Evolutionary conservation across 1,140 invertebrate genomes (phyloP).

Genomic region (Drosophila lacertosa): DNA sequence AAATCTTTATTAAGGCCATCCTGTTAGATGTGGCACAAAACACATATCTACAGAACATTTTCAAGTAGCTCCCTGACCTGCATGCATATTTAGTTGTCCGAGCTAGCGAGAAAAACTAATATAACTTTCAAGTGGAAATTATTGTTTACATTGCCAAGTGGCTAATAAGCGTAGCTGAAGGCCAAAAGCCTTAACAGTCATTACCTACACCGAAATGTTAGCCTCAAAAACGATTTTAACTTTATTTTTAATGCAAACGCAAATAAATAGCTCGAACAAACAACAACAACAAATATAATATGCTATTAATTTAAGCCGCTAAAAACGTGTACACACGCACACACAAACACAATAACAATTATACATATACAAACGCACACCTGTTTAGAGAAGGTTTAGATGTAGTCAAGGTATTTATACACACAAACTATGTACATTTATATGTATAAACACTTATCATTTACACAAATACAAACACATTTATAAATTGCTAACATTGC

Average conservation of each 20-base stretch:
- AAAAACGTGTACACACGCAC: conserved; percentile 14
- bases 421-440: conserved; percentile 14
- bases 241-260: conserved; percentile 41
- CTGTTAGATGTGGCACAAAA: neutral
- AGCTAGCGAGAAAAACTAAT: neutral
- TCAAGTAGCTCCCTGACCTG: conserved; percentile 11
- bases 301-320: conserved; percentile 54
- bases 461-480: conserved; percentile 1
- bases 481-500: conserved; percentile 51
- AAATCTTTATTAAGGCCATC: too few species aligned
- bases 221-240: conserved; percentile 33
- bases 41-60: neutral
- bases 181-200: conserved; percentile 28
- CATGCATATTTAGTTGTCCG: neutral
- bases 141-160: conserved; percentile 15
- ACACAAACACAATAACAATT: conserved; percentile 3
- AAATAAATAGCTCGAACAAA: conserved; percentile 43
- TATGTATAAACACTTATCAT: conserved; percentile 23
- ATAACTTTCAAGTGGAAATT: conserved; percentile 3
- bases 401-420: conserved; percentile 37
- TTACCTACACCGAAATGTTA: conserved; percentile 25
- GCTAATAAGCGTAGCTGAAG: conserved; percentile 22
- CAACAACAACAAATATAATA: conserved; percentile 37
- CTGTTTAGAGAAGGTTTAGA: conserved; percentile 48
- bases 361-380: conserved; percentile 8